Conservation (phyloP, 2,113 vertebrate species). For the Naja naja region DNA sequence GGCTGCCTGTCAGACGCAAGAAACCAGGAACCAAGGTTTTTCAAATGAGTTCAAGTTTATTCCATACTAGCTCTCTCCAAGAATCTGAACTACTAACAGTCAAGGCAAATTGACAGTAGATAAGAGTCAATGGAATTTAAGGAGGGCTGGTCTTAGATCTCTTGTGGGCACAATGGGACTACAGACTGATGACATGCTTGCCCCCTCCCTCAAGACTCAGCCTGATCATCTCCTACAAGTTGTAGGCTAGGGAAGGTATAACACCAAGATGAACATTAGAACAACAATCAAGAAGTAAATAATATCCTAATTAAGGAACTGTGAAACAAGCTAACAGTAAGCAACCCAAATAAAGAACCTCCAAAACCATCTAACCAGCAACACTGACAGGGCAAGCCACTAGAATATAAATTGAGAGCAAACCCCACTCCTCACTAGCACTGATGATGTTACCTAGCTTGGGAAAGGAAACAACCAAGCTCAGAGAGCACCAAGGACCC, state of each 20-base stretch:
- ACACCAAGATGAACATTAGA: too few relatives aligned
- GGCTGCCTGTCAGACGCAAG: not conserved
- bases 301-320: too few relatives aligned
- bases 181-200: not conserved
- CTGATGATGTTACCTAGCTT: not conserved
- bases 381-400: too few relatives aligned
- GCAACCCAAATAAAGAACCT: too few relatives aligned
- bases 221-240: not conserved
- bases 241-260: not conserved
- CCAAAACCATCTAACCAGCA: too few relatives aligned
- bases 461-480: not conserved
- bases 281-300: too few relatives aligned
- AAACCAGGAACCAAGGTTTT: not conserved
- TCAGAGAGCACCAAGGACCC: not conserved
- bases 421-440: not conserved
- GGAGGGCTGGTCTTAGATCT: not conserved
- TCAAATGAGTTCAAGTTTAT: not conserved
- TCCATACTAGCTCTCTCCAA: not conserved
- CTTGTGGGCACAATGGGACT: not conserved
- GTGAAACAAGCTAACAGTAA: too few relatives aligned
- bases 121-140: not conserved
- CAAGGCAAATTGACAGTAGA: not conserved
- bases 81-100: not conserved
- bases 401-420: not conserved
- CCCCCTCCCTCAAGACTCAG: not conserved